Conservation (phyloP, 92 coral and sea anemone species). For the Anthopleura xanthogrammica region DNA sequence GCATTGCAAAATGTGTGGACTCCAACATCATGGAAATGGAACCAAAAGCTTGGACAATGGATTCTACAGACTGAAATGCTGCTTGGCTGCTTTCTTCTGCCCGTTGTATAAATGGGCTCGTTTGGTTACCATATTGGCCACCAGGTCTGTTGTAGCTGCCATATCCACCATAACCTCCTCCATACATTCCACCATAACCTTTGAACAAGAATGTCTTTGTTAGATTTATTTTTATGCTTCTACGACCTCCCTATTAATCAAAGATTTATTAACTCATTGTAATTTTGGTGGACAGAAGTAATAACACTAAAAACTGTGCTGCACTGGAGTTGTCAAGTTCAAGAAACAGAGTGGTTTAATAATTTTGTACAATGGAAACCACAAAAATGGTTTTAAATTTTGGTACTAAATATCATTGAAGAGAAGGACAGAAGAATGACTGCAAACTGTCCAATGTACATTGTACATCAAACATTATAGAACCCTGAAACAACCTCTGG, state of each 20-base stretch:
- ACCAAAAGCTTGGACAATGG: conserved; percentile 98
- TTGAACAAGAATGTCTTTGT: neutral
- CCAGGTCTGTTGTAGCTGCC: conserved; percentile 61
- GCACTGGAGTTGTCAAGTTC: neutral
- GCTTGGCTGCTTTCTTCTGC: conserved; percentile 92
- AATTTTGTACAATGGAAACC: too few relatives aligned
- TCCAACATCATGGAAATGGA: conserved; percentile 98
- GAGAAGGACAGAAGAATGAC: too few relatives aligned
- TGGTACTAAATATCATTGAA: too few relatives aligned
- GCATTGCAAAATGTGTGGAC: conserved; percentile 95
- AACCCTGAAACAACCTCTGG: too few relatives aligned
- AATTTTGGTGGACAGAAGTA: too few relatives aligned
- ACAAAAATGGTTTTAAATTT: too few relatives aligned
- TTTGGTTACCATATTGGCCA: conserved; percentile 65
- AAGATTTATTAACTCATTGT: too few relatives aligned
- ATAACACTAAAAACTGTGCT: neutral
- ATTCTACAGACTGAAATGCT: conserved; percentile 93
- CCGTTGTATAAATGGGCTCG: conserved; percentile 83
- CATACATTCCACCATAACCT: conserved; percentile 69
- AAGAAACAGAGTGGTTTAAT: too few relatives aligned
- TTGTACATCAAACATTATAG: too few relatives aligned
- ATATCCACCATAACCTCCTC: conserved; percentile 61
- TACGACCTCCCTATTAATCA: too few relatives aligned
- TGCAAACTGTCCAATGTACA: too few relatives aligned
- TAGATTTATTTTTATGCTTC: neutral